Evolutionary conservation across 2,113 vertebrate species (phyloP).

Genomic region (Amphiprion percula): DNA sequence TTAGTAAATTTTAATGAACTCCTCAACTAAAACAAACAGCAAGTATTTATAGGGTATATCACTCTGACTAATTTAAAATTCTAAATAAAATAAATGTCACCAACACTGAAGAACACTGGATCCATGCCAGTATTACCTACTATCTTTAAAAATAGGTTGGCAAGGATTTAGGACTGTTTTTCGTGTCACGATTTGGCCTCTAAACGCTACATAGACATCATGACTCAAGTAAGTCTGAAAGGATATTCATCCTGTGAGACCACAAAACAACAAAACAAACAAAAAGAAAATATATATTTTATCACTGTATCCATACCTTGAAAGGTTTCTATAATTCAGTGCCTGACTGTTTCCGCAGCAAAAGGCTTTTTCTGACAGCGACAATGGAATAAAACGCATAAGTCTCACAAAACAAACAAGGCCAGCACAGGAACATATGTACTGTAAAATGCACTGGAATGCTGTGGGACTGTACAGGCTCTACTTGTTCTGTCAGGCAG

Average conservation of each 20-base stretch:
- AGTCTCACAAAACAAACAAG: slow-evolving; percentile 65
- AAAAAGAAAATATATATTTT: slow-evolving; percentile 35
- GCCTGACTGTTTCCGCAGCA: slow-evolving; percentile 12
- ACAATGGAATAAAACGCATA: slow-evolving; percentile 51
- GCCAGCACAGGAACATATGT: slow-evolving; percentile 51
- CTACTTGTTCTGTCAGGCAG: slow-evolving; percentile 55
- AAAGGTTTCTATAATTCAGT: slow-evolving; percentile 53
- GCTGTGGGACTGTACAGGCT: slow-evolving; percentile 36
- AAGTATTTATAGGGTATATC: not conserved
- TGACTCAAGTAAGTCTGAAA: slow-evolving; percentile 2
- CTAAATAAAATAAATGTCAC: too few relatives aligned
- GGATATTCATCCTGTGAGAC: not conserved
- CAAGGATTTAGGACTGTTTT: not conserved
- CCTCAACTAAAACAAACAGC: not conserved
- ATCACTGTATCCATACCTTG: slow-evolving; percentile 23
- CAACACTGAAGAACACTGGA: not conserved
- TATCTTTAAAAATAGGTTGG: not conserved
- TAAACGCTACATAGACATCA: slow-evolving; percentile 4
- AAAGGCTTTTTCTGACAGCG: slow-evolving; percentile 31
- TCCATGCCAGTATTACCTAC: not conserved
- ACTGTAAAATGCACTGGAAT: slow-evolving; percentile 56
- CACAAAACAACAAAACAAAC: slow-evolving; percentile 5
- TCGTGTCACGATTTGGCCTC: not conserved
- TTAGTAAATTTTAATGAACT: not conserved
- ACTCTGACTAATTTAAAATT: too few relatives aligned